Conservation (phyloP, 2,888 invertebrate genomes). For the Leptopilina myrica region DNA sequence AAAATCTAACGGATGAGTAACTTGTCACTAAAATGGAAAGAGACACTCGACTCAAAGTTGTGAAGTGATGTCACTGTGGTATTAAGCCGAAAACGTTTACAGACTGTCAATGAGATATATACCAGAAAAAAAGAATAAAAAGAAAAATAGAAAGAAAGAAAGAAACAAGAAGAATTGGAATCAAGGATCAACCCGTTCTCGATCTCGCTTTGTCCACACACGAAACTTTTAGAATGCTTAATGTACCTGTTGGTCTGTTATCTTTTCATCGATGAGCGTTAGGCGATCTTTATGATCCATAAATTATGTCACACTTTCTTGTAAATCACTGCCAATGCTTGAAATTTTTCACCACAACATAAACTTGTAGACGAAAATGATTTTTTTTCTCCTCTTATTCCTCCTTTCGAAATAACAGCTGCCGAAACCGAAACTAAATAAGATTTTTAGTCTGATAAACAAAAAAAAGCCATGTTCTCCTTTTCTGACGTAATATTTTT, state of each 20-base stretch:
- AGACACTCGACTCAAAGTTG: constrained; percentile 43
- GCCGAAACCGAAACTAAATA: constrained; percentile 35
- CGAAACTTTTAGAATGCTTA: constrained; percentile 14
- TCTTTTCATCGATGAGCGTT: constrained; percentile 39
- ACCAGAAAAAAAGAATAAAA: constrained; percentile 42
- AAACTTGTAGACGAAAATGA: constrained; percentile 16
- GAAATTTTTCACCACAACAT: constrained; percentile 34
- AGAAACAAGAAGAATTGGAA: not conserved
- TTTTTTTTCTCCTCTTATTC: not conserved
- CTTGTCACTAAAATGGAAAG: constrained; percentile 62
- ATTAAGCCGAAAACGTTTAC: constrained; percentile 55
- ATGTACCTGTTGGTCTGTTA: constrained; percentile 35
- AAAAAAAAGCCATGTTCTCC: not conserved
- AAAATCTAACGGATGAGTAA: constrained; percentile 60
- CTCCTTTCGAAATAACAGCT: constrained; percentile 24
- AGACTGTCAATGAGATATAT: constrained; percentile 56
- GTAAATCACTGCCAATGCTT: constrained; percentile 29
- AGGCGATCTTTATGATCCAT: constrained; percentile 39
- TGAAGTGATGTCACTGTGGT: constrained; percentile 59
- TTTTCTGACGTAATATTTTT: not conserved
- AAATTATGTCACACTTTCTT: constrained; percentile 36
- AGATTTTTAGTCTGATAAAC: constrained; percentile 28
- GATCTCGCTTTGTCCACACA: constrained; percentile 28
- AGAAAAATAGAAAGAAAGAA: constrained; percentile 1
- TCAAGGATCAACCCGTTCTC: constrained; percentile 43